Conservation (phyloP, 1,140 invertebrate genomes). For the Atta colombica region DNA sequence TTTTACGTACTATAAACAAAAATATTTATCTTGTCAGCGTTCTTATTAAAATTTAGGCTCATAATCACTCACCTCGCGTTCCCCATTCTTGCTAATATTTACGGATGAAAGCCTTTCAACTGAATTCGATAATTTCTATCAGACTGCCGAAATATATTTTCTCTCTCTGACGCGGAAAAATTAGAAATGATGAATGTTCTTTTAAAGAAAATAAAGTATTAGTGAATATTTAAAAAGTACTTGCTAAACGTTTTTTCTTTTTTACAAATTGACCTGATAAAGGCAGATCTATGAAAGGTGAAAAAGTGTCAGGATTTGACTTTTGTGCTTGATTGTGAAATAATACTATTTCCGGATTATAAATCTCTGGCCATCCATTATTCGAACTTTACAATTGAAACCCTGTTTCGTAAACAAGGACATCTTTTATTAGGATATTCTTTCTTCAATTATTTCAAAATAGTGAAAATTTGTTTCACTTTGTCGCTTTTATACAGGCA, state of each 20-base stretch:
- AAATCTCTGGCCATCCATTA: not conserved
- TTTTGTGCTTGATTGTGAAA: not conserved
- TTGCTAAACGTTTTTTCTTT: not conserved
- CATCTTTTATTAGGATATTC: not conserved
- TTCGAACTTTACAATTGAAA: not conserved
- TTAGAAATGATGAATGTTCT: slow-evolving; percentile 22
- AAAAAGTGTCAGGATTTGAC: not conserved
- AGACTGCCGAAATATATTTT: slow-evolving; percentile 61
- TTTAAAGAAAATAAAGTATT: not conserved
- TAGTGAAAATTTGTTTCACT: not conserved
- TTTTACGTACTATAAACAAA: slow-evolving; percentile 6
- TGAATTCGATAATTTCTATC: slow-evolving; percentile 60
- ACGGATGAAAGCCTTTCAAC: slow-evolving; percentile 56
- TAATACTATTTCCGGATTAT: not conserved
- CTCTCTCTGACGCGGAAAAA: slow-evolving; percentile 42
- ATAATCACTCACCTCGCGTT: too few species aligned
- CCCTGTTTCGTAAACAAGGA: not conserved
- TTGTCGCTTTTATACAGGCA: too few species aligned
- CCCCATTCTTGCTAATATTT: too few species aligned
- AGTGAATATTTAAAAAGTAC: not conserved
- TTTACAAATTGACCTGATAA: not conserved
- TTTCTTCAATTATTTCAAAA: not conserved
- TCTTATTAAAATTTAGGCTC: not conserved
- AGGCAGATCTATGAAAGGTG: not conserved
- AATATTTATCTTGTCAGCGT: slow-evolving; percentile 42